A percentile compares a stretch with the other conserved stretches of the same genome.
Evolutionary conservation across 2,113 vertebrate genomes (phyloP).

Genomic region (Pluvialis apricaria): DNA sequence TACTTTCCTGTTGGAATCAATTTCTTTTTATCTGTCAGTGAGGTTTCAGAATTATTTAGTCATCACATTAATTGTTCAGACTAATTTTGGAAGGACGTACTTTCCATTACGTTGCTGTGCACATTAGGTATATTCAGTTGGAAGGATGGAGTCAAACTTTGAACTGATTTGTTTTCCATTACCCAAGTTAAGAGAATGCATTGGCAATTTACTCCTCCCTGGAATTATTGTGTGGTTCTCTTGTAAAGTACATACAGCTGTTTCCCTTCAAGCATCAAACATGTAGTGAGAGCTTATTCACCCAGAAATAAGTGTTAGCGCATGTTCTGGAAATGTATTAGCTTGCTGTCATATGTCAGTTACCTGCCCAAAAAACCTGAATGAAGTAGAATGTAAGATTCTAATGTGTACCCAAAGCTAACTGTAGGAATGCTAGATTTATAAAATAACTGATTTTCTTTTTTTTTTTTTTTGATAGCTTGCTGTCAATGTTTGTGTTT

Average conservation of each 20-base stretch:
- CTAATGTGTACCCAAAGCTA: neutral
- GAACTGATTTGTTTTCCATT: constrained; percentile 17
- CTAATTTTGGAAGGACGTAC: neutral
- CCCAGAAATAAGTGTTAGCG: neutral
- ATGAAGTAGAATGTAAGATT: neutral
- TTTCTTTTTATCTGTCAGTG: neutral
- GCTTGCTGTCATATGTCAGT: neutral
- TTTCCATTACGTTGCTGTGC: neutral
- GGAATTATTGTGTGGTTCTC: neutral
- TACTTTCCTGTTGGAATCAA: neutral
- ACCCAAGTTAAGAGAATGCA: neutral
- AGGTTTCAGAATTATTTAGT: constrained; percentile 6
- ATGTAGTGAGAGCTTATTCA: neutral
- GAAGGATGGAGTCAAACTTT: neutral
- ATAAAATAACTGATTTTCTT: neutral
- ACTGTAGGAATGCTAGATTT: neutral
- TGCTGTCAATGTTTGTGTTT: neutral
- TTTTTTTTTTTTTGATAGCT: neutral
- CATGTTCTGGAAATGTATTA: neutral
- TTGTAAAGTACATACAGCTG: neutral
- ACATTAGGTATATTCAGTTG: neutral
- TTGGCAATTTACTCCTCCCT: neutral
- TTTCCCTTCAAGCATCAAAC: neutral
- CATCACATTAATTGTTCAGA: constrained; percentile 14
- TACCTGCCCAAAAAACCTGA: neutral